Evolutionary conservation across 2,113 vertebrate genomes (phyloP).

Genomic region (Boulengeromyrus knoepffleri): DNA sequence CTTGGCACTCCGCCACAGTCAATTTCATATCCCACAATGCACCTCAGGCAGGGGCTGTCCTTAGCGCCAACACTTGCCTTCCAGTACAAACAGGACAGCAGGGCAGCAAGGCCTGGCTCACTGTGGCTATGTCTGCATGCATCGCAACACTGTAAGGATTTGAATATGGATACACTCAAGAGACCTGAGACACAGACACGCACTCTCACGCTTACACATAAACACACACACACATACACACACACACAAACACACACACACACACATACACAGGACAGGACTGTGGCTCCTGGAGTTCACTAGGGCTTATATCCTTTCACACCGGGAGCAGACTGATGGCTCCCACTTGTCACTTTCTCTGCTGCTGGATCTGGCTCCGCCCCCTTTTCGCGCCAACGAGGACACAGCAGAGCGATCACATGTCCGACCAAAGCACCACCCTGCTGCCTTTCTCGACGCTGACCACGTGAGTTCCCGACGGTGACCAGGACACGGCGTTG

Average conservation of each 20-base stretch:
- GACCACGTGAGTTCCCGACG: conserved; percentile 74
- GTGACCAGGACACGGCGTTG: conserved; percentile 88
- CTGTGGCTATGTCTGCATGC: conserved; percentile 1
- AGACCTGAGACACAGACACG: background rate
- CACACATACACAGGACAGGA: background rate
- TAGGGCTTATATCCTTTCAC: background rate
- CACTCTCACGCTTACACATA: background rate
- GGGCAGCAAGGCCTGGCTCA: background rate
- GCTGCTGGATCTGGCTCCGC: background rate
- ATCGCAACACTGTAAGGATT: background rate
- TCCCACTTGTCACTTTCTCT: conserved; percentile 1
- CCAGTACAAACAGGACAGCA: background rate
- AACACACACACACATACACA: background rate
- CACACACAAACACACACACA: background rate
- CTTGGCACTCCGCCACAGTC: background rate
- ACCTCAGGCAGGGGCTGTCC: background rate
- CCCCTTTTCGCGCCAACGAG: background rate
- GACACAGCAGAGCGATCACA: conserved; percentile 55
- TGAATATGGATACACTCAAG: background rate
- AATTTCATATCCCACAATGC: background rate
- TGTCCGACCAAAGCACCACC: conserved; percentile 87
- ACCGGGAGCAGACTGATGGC: background rate
- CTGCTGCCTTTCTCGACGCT: conserved; percentile 92
- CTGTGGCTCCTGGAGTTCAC: background rate
- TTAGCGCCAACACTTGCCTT: background rate